Conservation (phyloP, 2,797 vertebrate species). For the Trichosurus vulpecula region DNA sequence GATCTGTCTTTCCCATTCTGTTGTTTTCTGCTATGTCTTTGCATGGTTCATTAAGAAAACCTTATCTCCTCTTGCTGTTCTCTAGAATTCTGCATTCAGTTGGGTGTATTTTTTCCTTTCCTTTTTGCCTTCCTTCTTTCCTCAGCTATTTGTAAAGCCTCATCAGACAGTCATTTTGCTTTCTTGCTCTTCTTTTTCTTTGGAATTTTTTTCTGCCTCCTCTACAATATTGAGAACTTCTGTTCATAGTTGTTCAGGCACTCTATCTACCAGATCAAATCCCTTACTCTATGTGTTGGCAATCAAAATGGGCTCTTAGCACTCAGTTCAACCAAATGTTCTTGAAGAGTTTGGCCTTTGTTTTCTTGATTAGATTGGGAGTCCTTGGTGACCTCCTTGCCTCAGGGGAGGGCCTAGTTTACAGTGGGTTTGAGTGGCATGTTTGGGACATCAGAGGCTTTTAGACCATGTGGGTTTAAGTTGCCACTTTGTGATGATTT, state of each 20-base stretch:
- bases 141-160: background rate
- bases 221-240: background rate
- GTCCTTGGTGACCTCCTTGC: too few species aligned
- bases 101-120: background rate
- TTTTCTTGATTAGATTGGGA: too few species aligned
- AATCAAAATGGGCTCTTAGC: too few species aligned
- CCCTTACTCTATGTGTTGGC: too few species aligned
- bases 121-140: background rate
- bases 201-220: background rate
- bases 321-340: too few species aligned
- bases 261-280: too few species aligned
- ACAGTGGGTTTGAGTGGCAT: too few species aligned
- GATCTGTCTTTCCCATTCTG: background rate
- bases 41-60: background rate
- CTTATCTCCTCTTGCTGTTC: background rate
- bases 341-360: too few species aligned
- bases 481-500: too few species aligned
- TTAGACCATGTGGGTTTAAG: too few species aligned
- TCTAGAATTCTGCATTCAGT: background rate
- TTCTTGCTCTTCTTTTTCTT: background rate
- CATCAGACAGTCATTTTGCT: background rate
- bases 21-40: background rate
- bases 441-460: too few species aligned
- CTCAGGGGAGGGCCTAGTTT: too few species aligned
- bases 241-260: background rate